Evolutionary conservation across 2,113 vertebrate genomes (phyloP).

Genomic region (Loxodonta africana): DNA sequence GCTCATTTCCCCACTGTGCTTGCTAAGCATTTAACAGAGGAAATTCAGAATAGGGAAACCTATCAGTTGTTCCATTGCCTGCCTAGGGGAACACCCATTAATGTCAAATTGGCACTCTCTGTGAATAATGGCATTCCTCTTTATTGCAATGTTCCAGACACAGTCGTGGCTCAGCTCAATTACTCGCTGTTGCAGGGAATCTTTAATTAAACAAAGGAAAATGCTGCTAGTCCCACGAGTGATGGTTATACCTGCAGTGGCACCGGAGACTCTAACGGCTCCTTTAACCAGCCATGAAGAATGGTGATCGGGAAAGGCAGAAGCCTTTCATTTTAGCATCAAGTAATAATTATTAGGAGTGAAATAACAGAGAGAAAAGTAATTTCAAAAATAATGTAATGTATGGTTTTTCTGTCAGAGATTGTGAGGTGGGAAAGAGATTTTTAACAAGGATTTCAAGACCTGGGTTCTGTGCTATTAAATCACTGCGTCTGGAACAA

Average conservation of each 20-base stretch:
- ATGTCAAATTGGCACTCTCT: slow-evolving; percentile 70
- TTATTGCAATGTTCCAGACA: slow-evolving; percentile 71
- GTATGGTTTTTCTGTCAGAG: slow-evolving; percentile 12
- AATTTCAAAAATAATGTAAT: slow-evolving; percentile 44
- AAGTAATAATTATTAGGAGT: not conserved
- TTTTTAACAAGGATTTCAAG: slow-evolving; percentile 38
- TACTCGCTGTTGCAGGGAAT: slow-evolving; percentile 58
- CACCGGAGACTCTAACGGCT: not conserved
- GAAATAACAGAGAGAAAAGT: slow-evolving; percentile 41
- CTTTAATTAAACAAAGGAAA: slow-evolving; percentile 83
- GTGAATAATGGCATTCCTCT: slow-evolving; percentile 81
- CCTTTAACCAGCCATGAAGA: slow-evolving; percentile 45
- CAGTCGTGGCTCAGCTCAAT: slow-evolving; percentile 70
- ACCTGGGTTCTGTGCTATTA: not conserved
- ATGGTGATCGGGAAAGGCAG: rapidly evolving
- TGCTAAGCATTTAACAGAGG: slow-evolving; percentile 55
- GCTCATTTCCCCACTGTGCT: slow-evolving; percentile 5
- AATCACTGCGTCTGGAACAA: slow-evolving; percentile 54
- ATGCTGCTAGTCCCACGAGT: slow-evolving; percentile 78
- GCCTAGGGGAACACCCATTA: slow-evolving; percentile 79
- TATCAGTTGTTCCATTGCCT: slow-evolving; percentile 66
- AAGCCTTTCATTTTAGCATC: not conserved
- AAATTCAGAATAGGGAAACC: slow-evolving; percentile 70
- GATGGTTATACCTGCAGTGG: slow-evolving; percentile 85
- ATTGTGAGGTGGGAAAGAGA: slow-evolving; percentile 21